Base-by-base conservation (phyloP, 2,797 vertebrate genomes). In the Sebastes wilsoni region DNA sequence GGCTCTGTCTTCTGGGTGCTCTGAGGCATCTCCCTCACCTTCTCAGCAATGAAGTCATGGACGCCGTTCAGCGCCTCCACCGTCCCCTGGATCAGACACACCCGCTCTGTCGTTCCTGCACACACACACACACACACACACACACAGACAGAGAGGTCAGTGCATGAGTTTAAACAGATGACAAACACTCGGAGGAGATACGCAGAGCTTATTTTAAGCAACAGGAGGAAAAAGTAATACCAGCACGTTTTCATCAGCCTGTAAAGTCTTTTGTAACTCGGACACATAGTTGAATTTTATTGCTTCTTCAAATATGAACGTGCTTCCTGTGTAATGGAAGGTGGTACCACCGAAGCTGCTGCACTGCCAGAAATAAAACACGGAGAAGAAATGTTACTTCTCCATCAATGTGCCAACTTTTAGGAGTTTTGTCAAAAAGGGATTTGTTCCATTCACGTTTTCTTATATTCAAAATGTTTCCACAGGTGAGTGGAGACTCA, bases 11-110 rank as follows among this genome's bases (percentile, higher is more conserved):
- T 98, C 90, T 96, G 96, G 83, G 96, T 96, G 65, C 97, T 97
- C 95, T 98, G 97, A 12, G 97, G 97, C 95, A 98, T 97, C 95
- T 98, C 97, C 66, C 97, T 95, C 82, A 98, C 97, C 90, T 98
- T 98, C 93, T 98, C 97, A 0, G 97, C 97, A 58, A 98, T 98
- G 92, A 98, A 98, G 94, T 97, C 96, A 72, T 98, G 97, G 80
- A 98, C 97, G 0, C 96, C 96, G 30, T 97, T 97, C 88, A 98
- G 94, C 8, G 97, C 97, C 91, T 98, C 97, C 81, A 97, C 97
- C 1, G 97, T 97, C 70, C 97, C 97, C 88, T 98, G 97, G 82
- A 98, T 97, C 89, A 98, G 95, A 93, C 97, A 98, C 75, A 98
- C 97, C 1, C 97, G 95, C 93, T 98, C 97, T 73, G 97, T 98